These are phyloP conservation scores for Suncus etruscus DNA, from an alignment of 2,113 vertebrate species.

Conservation along the genomic window DNA sequence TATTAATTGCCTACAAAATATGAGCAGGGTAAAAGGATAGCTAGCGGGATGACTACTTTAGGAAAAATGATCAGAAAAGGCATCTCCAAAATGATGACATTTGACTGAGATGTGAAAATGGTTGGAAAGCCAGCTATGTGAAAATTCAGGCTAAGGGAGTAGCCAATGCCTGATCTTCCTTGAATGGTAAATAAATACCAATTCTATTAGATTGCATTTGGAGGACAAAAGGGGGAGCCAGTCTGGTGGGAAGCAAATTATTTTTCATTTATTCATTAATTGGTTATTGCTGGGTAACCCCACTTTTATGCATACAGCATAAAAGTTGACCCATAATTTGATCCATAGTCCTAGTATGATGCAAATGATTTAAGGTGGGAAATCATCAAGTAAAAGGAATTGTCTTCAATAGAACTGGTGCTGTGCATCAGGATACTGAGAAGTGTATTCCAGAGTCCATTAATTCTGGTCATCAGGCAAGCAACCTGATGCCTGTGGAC, in stretches of 20 bases:
- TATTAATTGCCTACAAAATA: neutral
- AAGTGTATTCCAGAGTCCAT: too few species aligned
- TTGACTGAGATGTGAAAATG: conserved; percentile 19
- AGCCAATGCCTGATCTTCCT: neutral
- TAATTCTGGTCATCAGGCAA: too few species aligned
- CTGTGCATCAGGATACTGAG: too few species aligned
- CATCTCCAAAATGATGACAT: neutral
- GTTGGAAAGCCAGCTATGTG: neutral
- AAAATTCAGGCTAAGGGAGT: neutral
- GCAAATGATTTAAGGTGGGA: too few species aligned
- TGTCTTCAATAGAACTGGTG: too few species aligned
- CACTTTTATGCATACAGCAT: too few species aligned
- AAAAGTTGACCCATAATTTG: too few species aligned
- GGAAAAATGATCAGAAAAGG: neutral
- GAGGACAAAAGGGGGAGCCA: neutral
- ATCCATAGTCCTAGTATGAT: too few species aligned
- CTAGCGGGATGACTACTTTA: neutral
- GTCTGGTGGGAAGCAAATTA: neutral
- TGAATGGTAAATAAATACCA: neutral
- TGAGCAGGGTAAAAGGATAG: neutral
- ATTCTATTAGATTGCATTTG: neutral
- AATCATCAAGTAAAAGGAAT: too few species aligned
- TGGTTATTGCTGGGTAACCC: too few species aligned
- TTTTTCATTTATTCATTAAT: neutral
- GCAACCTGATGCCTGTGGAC: too few species aligned